These are phyloP conservation scores for Aplocera efformata DNA, from an alignment of 2,888 invertebrate genomes.

Conservation along the genomic window DNA sequence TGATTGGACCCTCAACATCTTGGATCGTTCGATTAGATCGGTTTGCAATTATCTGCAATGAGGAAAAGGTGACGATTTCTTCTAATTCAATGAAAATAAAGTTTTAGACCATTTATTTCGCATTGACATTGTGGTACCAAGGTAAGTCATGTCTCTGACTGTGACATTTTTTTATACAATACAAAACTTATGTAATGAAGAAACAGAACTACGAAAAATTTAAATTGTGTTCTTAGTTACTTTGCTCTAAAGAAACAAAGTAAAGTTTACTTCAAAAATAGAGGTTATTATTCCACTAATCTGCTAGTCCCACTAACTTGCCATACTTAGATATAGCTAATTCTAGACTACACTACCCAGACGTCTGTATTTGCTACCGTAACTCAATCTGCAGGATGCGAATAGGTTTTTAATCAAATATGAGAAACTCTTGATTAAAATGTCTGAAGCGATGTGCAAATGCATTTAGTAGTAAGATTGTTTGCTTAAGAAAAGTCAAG, in stretches of 20 bases:
- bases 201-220: too few relatives aligned
- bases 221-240: too few relatives aligned
- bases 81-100: background rate
- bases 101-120: background rate
- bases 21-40: slow-evolving; percentile 17
- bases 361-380: slow-evolving; percentile 24
- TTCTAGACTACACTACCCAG: too few relatives aligned
- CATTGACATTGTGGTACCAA: too few relatives aligned
- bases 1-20: slow-evolving; percentile 21
- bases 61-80: background rate
- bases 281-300: too few relatives aligned
- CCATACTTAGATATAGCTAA: slow-evolving; percentile 1
- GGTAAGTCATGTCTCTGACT: too few relatives aligned
- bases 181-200: too few relatives aligned
- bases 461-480: background rate
- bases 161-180: too few relatives aligned
- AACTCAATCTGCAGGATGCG: slow-evolving; percentile 21
- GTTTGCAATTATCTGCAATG: slow-evolving; percentile 6
- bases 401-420: slow-evolving; percentile 25
- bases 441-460: background rate
- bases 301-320: too few relatives aligned
- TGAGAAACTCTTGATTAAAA: slow-evolving; percentile 16
- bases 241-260: too few relatives aligned
- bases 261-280: too few relatives aligned
- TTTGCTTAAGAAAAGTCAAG: background rate